A percentile compares a stretch with the other conserved stretches of the same genome.
Evolutionary conservation across 2,797 vertebrate genomes (phyloP).

Genomic region (Helicolenus hilgendorfi): DNA sequence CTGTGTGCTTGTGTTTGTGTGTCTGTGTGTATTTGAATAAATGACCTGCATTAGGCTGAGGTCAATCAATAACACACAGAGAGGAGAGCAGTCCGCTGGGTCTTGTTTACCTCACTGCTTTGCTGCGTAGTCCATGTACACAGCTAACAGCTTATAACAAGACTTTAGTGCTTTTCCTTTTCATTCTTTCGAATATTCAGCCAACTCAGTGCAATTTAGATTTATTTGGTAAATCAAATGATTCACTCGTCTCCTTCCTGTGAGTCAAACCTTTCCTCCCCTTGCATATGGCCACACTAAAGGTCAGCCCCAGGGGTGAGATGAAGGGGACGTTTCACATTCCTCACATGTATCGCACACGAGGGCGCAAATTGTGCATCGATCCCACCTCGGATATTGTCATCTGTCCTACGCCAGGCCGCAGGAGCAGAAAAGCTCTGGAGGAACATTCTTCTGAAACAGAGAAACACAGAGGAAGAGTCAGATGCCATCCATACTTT

Average conservation of each 20-base stretch:
- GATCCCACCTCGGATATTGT: not conserved
- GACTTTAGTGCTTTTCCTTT: not conserved
- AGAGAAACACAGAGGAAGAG: not conserved
- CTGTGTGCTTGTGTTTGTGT: not conserved
- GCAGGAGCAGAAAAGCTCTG: not conserved
- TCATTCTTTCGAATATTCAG: not conserved
- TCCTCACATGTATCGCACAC: not conserved
- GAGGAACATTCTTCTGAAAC: not conserved
- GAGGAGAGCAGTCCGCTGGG: not conserved
- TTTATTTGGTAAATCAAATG: not conserved
- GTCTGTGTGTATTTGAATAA: constrained; percentile 27
- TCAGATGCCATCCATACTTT: not conserved
- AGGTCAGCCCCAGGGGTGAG: not conserved
- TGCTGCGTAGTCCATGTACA: not conserved
- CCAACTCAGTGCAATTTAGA: not conserved
- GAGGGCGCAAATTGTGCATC: not conserved
- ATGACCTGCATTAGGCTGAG: constrained; percentile 26
- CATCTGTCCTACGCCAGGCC: not conserved
- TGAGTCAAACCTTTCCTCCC: not conserved
- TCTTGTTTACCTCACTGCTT: not conserved
- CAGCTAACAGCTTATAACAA: not conserved
- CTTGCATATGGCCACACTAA: not conserved
- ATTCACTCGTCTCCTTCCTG: too few species aligned
- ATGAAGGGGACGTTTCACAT: constrained; percentile 1
- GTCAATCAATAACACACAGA: constrained; percentile 57